A percentile compares a stretch with the other conserved stretches of the same genome.
phyloP scores from a whole-genome alignment of 2,113 vertebrate genomes.

The Trogon melanurus region DNA sequence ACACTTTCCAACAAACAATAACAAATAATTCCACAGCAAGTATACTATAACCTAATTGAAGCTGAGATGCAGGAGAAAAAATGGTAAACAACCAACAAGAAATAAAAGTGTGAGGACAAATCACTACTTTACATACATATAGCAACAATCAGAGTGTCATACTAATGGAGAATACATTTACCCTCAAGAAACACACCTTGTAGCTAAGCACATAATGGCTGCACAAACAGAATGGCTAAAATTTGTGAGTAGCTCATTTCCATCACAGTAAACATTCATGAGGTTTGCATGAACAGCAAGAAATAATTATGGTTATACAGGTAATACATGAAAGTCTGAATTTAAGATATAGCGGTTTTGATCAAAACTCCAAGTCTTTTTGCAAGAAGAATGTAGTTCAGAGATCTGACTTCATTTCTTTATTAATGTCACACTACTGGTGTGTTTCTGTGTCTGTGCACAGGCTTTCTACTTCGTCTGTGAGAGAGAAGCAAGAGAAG shows the following conservation, averaged over 20 bases:
- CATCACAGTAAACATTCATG: not conserved
- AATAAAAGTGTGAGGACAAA: not conserved
- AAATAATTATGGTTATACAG: not conserved
- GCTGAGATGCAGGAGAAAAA: not conserved
- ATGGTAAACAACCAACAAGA: not conserved
- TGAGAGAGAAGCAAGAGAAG: not conserved
- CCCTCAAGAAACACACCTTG: not conserved
- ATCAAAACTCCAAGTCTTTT: not conserved
- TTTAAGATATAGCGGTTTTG: not conserved
- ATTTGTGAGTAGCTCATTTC: not conserved
- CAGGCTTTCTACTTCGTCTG: not conserved
- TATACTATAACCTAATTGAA: not conserved
- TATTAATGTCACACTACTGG: not conserved
- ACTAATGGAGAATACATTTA: not conserved
- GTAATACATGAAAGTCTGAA: not conserved
- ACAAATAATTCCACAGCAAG: not conserved
- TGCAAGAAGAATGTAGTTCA: not conserved
- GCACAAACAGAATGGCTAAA: not conserved
- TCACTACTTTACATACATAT: not conserved
- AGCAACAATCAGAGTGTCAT: not conserved
- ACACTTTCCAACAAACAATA: not conserved
- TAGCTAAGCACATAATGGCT: not conserved
- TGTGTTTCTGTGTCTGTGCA: not conserved
- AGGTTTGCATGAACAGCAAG: not conserved
- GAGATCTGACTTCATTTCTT: not conserved